Base-by-base conservation (phyloP, 1,140 invertebrate genomes). In the Platorchestia sp. region DNA sequence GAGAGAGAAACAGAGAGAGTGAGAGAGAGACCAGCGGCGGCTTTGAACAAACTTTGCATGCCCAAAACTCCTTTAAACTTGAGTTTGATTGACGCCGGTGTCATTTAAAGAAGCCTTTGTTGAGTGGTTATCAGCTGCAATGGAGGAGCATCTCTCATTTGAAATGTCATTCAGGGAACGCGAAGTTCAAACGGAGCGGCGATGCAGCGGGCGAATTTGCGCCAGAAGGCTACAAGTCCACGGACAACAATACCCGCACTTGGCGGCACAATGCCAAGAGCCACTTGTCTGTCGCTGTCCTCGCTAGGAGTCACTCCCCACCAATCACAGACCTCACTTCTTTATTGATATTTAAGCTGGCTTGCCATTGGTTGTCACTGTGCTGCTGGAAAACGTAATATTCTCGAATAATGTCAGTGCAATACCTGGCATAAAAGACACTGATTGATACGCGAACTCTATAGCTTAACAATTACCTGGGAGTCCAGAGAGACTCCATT, bases 311-410 rank as follows among this genome's bases (percentile, higher is more conserved):
- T 44, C 43, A 47, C 6, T 44, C 36, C 45, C 91, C 36, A 45
- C 91, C 91, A 93, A 93, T 93, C 91, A 45, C 91, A 45, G 91
- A 47, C 36, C 36, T 45, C 43, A 93, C 91, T 93, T 93, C 91
- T 93, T 93, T 93, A 93, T 93, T 93, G 91, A 93, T 93, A 93
- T 93, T 93, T 93, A 93, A 93, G 91, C 91, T 47, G 43, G 43
- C 45, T 40, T 93, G 43, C 91, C 45, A 93, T 93, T 93, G 91
- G 91, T 47, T 93, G 91, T 93, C 91, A 45, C 91, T 45, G 91
- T 45, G 91, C 19, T n/a, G 91, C 91, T 93, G 40, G 44, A 45
- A 93, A 93, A 93, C 91, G 91, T 45, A 47, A 45, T 93, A 93
- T 93, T 93, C 91, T 93, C 91, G 91, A 93, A 93, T 47, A 47